Evolutionary conservation across 2,888 invertebrate species (phyloP).

Genomic region (Pharmacophagus antenor): DNA sequence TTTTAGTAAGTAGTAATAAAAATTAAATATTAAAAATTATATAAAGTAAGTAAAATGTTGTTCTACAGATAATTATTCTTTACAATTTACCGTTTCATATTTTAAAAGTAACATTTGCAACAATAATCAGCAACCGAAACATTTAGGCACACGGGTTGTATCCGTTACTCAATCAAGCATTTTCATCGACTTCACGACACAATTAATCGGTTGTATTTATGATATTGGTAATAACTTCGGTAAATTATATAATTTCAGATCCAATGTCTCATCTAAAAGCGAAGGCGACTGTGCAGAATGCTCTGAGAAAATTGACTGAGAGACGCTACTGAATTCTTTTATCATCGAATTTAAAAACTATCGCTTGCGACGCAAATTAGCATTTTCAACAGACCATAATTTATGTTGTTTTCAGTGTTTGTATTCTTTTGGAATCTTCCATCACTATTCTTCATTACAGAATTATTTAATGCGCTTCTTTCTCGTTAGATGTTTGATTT

Average conservation of each 20-base stretch:
- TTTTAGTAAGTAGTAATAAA: conserved; percentile 2
- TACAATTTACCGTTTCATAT: conserved; percentile 18
- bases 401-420: conserved; percentile 30
- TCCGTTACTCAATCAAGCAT: conserved; percentile 12
- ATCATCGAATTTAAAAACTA: conserved; percentile 40
- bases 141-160: conserved; percentile 12
- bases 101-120: conserved; percentile 8
- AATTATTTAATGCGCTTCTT: conserved; percentile 25
- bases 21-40: conserved; percentile 3
- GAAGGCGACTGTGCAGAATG: conserved; percentile 80
- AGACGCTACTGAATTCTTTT: conserved; percentile 59
- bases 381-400: conserved; percentile 56
- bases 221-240: conserved; percentile 12
- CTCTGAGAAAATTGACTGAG: conserved; percentile 78
- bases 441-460: conserved; percentile 11
- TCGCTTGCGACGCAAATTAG: conserved; percentile 62
- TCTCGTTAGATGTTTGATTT: conserved; percentile 17
- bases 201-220: not conserved
- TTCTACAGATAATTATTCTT: conserved; percentile 11
- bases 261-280: conserved; percentile 78
- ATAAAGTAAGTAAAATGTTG: conserved; percentile 9
- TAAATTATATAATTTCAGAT: conserved; percentile 58
- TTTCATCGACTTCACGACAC: not conserved
- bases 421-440: conserved; percentile 14
- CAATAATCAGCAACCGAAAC: conserved; percentile 1